A percentile compares a stretch with the other conserved stretches of the same genome.
Conservation (phyloP, 1,140 invertebrate species). For the Drosophila sturtevanti region DNA sequence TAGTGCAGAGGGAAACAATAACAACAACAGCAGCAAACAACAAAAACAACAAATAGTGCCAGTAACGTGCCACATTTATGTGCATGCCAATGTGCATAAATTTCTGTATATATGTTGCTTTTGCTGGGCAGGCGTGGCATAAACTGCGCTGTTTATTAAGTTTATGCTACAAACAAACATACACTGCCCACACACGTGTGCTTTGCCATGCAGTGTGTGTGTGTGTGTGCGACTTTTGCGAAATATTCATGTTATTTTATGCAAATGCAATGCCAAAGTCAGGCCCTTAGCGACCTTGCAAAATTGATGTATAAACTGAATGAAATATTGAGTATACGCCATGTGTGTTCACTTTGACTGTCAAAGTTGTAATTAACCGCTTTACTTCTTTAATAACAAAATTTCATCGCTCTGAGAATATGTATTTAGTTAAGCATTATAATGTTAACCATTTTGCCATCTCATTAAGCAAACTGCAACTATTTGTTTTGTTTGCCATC, state of each 20-base stretch:
- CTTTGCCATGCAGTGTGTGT: conserved; percentile 2
- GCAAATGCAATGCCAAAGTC: conserved; percentile 68
- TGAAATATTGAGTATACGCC: conserved; percentile 53
- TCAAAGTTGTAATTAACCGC: conserved; percentile 63
- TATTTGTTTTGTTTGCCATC: conserved; percentile 21
- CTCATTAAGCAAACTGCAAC: conserved; percentile 18
- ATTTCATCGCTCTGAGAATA: background rate
- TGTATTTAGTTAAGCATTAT: conserved; percentile 28
- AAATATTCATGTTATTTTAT: conserved; percentile 63
- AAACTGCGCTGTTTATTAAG: conserved; percentile 66
- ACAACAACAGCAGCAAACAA: conserved; percentile 15
- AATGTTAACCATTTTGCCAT: conserved; percentile 47
- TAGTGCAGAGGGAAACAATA: conserved; percentile 36
- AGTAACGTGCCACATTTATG: conserved; percentile 50
- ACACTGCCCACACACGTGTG: conserved; percentile 22
- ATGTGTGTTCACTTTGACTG: conserved; percentile 10
- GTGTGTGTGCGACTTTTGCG: conserved; percentile 17
- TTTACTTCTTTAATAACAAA: conserved; percentile 58
- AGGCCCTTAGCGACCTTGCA: conserved; percentile 36
- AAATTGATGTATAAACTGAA: conserved; percentile 34
- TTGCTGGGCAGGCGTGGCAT: conserved; percentile 37
- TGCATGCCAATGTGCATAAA: conserved; percentile 36
- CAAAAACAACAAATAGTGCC: conserved; percentile 19
- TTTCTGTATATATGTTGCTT: conserved; percentile 14
- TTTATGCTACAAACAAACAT: conserved; percentile 52